Base-by-base conservation (phyloP, 1,140 invertebrate species). In the Bombus difficillimus region DNA sequence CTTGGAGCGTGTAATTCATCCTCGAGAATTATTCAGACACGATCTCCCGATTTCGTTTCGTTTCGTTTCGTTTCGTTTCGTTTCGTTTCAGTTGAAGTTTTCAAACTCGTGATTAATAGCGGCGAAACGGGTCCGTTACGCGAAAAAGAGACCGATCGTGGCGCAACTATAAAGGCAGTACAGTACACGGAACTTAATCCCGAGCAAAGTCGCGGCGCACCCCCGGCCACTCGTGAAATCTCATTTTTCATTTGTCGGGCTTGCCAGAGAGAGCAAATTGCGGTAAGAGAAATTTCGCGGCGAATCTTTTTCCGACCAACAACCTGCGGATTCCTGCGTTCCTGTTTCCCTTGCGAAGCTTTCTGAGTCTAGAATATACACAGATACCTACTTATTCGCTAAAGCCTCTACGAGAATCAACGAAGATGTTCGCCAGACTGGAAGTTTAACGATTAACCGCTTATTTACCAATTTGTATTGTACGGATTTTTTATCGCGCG, bases 231-330 rank as follows among this genome's bases (percentile, higher is more conserved):
- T 37, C 18, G 75, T 25, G 37, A 32, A 78, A 64, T 64, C 39
- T 64, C 57, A 64, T 78, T 78, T 77, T 77, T 77, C 37, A 64
- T 25, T 62, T 8, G 47, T 53, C 47, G 57, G n/a, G 32, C 8
- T 3, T 12, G 43, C 18, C 32, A 15, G 25, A 18, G 47, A 12
- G n/a, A 37, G 25, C 10, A 76, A 76, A 39, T 59, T 18, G 34
- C 47, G 34, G 25, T 9, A 18, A 68, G 64, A 22, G n/a, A 68
- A 68, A 68, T 68, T 76, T 28, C 32, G 34, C 13, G 28, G 39
- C 37, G 15, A 25, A 39, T 2, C 9, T 12, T 62, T 77, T 25
- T n/a, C 32, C 3, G n/a, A n/a, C 13, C 59, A 3, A 10, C n/a
- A 64, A 25, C n/a, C 76, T 32, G 25, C 76, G 37, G 18, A 22